Conservation (phyloP, 2,113 vertebrate species). For the Phodopus roborovskii region DNA sequence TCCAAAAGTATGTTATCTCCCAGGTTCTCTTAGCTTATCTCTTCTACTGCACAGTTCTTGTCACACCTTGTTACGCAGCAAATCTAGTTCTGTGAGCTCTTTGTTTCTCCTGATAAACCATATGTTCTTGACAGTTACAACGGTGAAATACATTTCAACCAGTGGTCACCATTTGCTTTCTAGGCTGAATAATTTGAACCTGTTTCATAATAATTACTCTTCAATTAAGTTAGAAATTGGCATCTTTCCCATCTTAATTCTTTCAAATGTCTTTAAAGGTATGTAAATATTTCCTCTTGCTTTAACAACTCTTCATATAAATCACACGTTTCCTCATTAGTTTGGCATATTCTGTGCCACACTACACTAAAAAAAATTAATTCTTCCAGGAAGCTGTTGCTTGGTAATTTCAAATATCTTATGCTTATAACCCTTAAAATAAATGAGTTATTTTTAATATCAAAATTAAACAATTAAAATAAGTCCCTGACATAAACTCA, state of each 20-base stretch:
- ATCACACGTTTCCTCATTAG: background rate
- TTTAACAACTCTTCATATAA: background rate
- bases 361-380: background rate
- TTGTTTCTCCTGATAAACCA: conserved; percentile 38
- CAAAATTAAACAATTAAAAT: conserved; percentile 39
- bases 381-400: background rate
- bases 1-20: background rate
- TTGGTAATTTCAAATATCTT: conserved; percentile 12
- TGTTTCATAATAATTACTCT: background rate
- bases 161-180: background rate
- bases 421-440: background rate
- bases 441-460: conserved; percentile 43
- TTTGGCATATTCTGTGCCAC: conserved; percentile 3
- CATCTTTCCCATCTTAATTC: conserved; percentile 1
- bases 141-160: background rate
- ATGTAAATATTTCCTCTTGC: conserved; percentile 5
- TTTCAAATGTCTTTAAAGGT: background rate
- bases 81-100: background rate
- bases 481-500: background rate
- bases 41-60: background rate
- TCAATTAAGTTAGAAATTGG: conserved; percentile 21
- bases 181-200: background rate
- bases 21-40: background rate
- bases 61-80: background rate
- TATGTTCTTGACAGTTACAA: background rate